phyloP scores from a whole-genome alignment of 1,140 invertebrate species.

The Calosoma granatense region DNA sequence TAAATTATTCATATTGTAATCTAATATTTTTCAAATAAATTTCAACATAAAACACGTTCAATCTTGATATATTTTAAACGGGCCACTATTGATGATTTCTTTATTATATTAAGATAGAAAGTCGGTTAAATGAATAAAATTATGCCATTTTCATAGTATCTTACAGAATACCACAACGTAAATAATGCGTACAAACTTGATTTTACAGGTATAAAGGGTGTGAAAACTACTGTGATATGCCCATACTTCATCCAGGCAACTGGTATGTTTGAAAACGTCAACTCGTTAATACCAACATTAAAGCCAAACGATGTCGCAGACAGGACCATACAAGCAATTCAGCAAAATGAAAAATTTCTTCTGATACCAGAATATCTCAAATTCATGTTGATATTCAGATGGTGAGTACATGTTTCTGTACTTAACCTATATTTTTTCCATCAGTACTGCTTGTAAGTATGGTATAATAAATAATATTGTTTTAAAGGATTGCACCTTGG shows the following conservation, averaged over 20 bases:
- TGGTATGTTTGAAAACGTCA: constrained; percentile 88
- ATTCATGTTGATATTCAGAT: constrained; percentile 53
- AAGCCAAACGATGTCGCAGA: constrained; percentile 79
- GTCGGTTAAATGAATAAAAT: no score
- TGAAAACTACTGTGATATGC: constrained; percentile 82
- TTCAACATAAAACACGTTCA: no score
- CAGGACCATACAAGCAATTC: constrained; percentile 68
- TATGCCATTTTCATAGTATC: no score
- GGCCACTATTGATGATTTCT: no score
- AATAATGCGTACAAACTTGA: no score
- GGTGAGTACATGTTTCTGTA: constrained; percentile 38
- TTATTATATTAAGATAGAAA: no score
- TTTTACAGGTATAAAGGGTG: constrained; percentile 59
- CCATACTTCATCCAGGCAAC: constrained; percentile 88
- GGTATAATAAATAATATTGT: constrained; percentile 1
- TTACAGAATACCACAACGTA: no score
- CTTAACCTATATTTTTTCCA: neutral
- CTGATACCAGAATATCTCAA: constrained; percentile 67
- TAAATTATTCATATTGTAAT: no score
- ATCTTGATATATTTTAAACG: no score
- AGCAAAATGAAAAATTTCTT: constrained; percentile 66
- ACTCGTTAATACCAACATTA: constrained; percentile 71
- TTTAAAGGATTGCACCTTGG: constrained; percentile 55
- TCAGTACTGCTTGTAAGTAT: constrained; percentile 6
- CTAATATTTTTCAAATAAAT: no score